Conservation (phyloP, 2,113 vertebrate genomes). For the Kryptolebias marmoratus region DNA sequence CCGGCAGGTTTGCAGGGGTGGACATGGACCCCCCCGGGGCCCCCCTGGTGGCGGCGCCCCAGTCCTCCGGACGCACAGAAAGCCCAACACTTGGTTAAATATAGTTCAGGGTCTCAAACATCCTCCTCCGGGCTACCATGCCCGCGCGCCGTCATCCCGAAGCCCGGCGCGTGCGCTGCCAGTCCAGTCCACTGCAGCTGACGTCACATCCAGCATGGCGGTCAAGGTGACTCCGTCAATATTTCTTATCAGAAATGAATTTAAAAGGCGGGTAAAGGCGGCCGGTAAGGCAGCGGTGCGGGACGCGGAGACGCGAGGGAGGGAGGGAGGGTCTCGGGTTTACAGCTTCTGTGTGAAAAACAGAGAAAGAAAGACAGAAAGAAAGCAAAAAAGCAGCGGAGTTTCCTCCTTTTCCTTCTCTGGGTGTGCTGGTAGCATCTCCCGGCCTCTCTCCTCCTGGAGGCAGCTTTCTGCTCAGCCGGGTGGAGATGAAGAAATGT, state of each 20-base stretch:
- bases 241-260: slow-evolving; percentile 71
- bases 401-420: slow-evolving; percentile 6
- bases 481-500: too few relatives aligned
- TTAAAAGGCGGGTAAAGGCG: slow-evolving; percentile 34
- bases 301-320: slow-evolving; percentile 26
- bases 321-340: slow-evolving; percentile 21
- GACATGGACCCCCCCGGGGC: too few relatives aligned
- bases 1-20: too few relatives aligned
- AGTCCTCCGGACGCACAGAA: background rate
- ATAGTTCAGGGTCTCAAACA: slow-evolving; percentile 17
- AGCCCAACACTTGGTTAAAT: slow-evolving; percentile 42
- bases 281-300: slow-evolving; percentile 14
- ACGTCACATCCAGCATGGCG: slow-evolving; percentile 94
- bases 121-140: slow-evolving; percentile 29
- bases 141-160: slow-evolving; percentile 40
- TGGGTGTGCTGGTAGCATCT: slow-evolving; percentile 36
- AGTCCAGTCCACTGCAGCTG: slow-evolving; percentile 58
- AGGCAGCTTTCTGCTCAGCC: background rate
- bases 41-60: too few relatives aligned
- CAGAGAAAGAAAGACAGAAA: too few relatives aligned
- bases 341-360: slow-evolving; percentile 3
- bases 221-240: slow-evolving; percentile 95
- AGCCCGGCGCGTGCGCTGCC: slow-evolving; percentile 81
- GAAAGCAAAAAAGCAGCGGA: slow-evolving; percentile 7
- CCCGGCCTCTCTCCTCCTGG: slow-evolving; percentile 43